A percentile compares a stretch with the other conserved stretches of the same genome.
phyloP scores from a whole-genome alignment of 2,888 invertebrate genomes.

The Heliconius sara region DNA sequence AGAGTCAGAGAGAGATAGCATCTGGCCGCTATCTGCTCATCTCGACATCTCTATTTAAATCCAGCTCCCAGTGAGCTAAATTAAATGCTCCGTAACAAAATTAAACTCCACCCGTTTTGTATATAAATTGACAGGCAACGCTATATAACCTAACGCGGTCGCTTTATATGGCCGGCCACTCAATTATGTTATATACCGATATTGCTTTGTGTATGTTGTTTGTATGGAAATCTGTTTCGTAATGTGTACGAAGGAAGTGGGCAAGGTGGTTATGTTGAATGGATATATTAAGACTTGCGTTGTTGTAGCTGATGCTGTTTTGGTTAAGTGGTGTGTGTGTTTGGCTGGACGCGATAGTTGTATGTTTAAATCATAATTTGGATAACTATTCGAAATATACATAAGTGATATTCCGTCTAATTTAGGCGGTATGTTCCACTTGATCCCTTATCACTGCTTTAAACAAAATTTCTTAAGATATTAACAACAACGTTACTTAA shows the following conservation, averaged over 20 bases:
- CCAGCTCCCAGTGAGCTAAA: constrained; percentile 56
- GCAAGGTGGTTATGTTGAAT: constrained; percentile 6
- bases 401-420: too few relatives aligned
- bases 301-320: neutral
- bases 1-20: constrained; percentile 46
- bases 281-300: neutral
- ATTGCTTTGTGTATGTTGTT: constrained; percentile 42
- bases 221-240: constrained; percentile 41
- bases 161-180: constrained; percentile 45
- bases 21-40: constrained; percentile 70
- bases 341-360: neutral
- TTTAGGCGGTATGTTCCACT: too few relatives aligned
- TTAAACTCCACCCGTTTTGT: constrained; percentile 50
- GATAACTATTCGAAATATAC: neutral
- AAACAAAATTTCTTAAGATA: neutral
- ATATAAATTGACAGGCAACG: constrained; percentile 49
- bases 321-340: neutral
- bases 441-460: neutral
- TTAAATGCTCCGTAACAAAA: constrained; percentile 56
- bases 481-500: neutral
- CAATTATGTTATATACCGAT: constrained; percentile 44
- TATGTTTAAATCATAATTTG: neutral
- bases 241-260: constrained; percentile 23
- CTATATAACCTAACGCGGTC: constrained; percentile 30
- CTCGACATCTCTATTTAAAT: constrained; percentile 81